These are phyloP conservation scores for Mustela lutreola DNA, from an alignment of 2,113 vertebrate species.

Conservation along the genomic window DNA sequence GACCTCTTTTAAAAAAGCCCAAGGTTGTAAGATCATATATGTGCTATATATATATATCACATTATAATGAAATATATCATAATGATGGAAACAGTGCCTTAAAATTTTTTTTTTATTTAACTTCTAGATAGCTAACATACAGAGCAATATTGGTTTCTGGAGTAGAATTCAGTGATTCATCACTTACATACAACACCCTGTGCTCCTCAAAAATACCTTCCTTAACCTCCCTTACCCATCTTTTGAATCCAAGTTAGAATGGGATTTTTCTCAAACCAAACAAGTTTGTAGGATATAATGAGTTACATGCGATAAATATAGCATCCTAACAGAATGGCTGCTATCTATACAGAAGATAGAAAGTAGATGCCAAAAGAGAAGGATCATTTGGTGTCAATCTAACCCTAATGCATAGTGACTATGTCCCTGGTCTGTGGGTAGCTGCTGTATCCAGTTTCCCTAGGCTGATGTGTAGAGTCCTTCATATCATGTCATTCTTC, in stretches of 20 bases:
- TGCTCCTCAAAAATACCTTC: not conserved
- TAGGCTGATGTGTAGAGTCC: not conserved
- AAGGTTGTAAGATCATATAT: not conserved
- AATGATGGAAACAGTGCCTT: not conserved
- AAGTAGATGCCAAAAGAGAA: not conserved
- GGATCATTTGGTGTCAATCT: not conserved
- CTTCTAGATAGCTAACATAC: not conserved
- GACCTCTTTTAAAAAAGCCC: not conserved
- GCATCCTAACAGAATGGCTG: not conserved
- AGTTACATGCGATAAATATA: not conserved
- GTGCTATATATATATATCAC: not conserved
- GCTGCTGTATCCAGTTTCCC: not conserved
- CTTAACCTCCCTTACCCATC: not conserved
- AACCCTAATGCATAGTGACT: not conserved
- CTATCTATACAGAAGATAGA: not conserved
- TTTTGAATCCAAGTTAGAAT: not conserved
- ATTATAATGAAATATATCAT: not conserved
- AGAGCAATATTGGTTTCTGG: not conserved
- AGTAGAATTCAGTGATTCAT: not conserved
- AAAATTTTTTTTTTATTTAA: not conserved
- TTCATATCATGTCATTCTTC: not conserved
- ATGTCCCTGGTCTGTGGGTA: not conserved
- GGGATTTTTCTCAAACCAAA: not conserved
- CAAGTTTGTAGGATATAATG: not conserved
- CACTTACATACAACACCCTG: not conserved